These are phyloP conservation scores for Pristionchus exspectatus DNA, from an alignment of 2,888 invertebrate species.

Conservation along the genomic window DNA sequence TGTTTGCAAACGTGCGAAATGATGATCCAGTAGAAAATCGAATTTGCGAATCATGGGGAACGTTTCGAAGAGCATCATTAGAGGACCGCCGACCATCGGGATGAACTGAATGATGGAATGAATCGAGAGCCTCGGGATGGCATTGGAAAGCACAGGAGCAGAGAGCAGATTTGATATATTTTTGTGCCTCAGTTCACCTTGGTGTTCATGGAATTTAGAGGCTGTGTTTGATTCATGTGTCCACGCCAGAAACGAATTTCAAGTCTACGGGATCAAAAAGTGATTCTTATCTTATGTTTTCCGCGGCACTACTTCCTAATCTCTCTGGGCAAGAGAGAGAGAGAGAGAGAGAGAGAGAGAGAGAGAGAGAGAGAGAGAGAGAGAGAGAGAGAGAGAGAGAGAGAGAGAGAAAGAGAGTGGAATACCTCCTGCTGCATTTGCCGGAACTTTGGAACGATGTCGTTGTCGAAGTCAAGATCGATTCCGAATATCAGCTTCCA, in stretches of 20 bases:
- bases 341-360: too few species aligned
- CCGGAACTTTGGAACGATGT: neutral
- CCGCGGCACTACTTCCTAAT: neutral
- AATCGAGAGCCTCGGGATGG: too few species aligned
- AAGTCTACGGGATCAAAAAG: too few species aligned
- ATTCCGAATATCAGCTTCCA: constrained; percentile 7
- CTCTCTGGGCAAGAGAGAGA: neutral
- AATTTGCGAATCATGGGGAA: neutral
- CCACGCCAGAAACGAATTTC: neutral
- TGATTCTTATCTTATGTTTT: too few species aligned
- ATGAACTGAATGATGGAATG: neutral
- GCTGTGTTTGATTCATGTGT: neutral
- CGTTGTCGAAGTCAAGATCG: constrained; percentile 12
- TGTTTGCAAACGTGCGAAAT: neutral
- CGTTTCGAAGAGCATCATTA: neutral
- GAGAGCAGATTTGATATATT: neutral
- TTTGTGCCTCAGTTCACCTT: too few species aligned
- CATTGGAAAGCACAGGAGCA: too few species aligned
- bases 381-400: too few species aligned
- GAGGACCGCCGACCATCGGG: neutral
- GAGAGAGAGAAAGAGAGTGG: too few species aligned
- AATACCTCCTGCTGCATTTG: neutral
- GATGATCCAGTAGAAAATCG: neutral
- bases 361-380: too few species aligned
- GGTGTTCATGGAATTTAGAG: too few species aligned